Conservation (phyloP, 2,888 invertebrate genomes). For the Prenolepis imparis region DNA sequence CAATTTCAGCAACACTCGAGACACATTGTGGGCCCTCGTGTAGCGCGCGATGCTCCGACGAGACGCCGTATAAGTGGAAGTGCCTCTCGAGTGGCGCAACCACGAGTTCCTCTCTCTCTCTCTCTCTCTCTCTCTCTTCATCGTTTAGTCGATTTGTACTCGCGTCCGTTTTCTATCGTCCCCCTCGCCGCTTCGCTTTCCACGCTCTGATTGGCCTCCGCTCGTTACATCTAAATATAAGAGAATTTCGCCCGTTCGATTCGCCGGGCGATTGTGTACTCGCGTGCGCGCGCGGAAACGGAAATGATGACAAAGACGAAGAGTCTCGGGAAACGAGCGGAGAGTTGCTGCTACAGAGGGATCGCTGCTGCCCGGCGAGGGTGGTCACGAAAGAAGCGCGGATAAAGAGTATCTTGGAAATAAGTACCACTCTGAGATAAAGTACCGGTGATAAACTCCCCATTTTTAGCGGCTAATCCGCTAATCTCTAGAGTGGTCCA, state of each 20-base stretch:
- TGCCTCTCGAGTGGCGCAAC: constrained; percentile 40
- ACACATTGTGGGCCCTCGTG: constrained; percentile 56
- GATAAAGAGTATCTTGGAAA: constrained; percentile 24
- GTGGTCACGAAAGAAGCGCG: background rate
- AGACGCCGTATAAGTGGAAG: constrained; percentile 66
- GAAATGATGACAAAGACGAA: background rate
- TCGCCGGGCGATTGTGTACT: constrained; percentile 63
- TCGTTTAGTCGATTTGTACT: constrained; percentile 61
- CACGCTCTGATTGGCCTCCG: constrained; percentile 64
- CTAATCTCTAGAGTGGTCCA: constrained; percentile 8
- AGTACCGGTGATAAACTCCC: background rate
- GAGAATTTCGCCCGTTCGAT: constrained; percentile 63
- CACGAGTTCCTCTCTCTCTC: constrained; percentile 61
- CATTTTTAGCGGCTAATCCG: constrained; percentile 7
- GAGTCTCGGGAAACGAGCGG: constrained; percentile 12
- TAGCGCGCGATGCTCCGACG: constrained; percentile 51
- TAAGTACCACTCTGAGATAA: background rate
- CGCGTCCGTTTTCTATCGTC: constrained; percentile 15
- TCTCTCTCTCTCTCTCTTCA: constrained; percentile 34
- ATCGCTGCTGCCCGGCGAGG: background rate
- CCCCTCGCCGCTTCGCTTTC: background rate
- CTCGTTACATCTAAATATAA: constrained; percentile 73
- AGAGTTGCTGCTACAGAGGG: background rate
- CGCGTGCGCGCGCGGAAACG: constrained; percentile 24
- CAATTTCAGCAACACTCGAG: constrained; percentile 78